A percentile compares a stretch with the other conserved stretches of the same genome.
Evolutionary conservation across 2,888 invertebrate genomes (phyloP).

Genomic region (Marasmarcha lunaedactyla): DNA sequence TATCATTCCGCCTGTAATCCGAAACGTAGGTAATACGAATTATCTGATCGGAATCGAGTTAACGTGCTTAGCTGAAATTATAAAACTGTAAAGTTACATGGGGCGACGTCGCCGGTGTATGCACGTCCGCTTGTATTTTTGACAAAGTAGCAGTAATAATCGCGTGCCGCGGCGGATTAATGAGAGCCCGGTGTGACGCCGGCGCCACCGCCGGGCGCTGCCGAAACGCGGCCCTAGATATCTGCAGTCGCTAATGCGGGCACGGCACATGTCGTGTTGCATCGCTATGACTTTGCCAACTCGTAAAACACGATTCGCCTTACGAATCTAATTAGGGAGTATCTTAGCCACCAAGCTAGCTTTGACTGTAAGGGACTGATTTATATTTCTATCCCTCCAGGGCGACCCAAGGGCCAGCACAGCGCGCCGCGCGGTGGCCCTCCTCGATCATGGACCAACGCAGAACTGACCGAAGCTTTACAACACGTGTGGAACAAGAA

Average conservation of each 20-base stretch:
- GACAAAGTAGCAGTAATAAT: slow-evolving; percentile 56
- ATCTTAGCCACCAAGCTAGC: too few species aligned
- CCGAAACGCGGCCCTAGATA: slow-evolving; percentile 63
- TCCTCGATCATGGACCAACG: slow-evolving; percentile 92
- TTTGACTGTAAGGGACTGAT: too few species aligned
- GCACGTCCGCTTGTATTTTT: slow-evolving; percentile 55
- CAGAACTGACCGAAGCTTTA: slow-evolving; percentile 88
- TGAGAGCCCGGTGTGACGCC: slow-evolving; percentile 55
- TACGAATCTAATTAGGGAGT: too few species aligned
- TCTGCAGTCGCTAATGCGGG: slow-evolving; percentile 43
- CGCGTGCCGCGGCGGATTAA: slow-evolving; percentile 63
- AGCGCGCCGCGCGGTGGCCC: slow-evolving; percentile 92
- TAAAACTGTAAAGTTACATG: slow-evolving; percentile 58
- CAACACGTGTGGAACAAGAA: slow-evolving; percentile 97
- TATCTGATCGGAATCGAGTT: slow-evolving; percentile 61
- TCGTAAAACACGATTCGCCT: slow-evolving; percentile 32
- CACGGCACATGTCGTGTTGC: slow-evolving; percentile 55
- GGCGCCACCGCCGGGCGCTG: slow-evolving; percentile 22
- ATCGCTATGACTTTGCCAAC: slow-evolving; percentile 29
- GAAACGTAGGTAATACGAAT: slow-evolving; percentile 30
- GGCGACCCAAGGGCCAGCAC: slow-evolving; percentile 91
- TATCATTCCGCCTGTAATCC: slow-evolving; percentile 34
- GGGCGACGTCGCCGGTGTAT: slow-evolving; percentile 57
- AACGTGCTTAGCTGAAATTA: slow-evolving; percentile 59
- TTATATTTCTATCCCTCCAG: too few species aligned